Evolutionary conservation across 2,888 invertebrate genomes (phyloP), one percentile per base, ranked within the genome.

Genomic region (Elaeidobius kamerunicus): DNA sequence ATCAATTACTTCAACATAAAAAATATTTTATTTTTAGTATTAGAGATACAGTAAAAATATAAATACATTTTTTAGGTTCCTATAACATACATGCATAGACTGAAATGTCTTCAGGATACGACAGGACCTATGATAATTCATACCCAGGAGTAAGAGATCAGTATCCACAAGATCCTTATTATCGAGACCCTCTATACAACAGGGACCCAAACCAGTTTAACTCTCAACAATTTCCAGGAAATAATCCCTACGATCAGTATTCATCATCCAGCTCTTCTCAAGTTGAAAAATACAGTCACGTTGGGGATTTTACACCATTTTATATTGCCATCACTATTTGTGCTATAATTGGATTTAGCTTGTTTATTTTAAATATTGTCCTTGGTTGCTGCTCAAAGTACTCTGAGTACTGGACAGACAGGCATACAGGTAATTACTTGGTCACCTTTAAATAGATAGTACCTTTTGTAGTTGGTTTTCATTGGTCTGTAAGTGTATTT

Each of bases 371-470:
- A 54, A 92, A 92, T 72, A 75, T 91, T 20, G 78, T 85, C 27
- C 81, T 89, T 68, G 89, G 90, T 67, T 91, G 85, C 70, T 87
- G 91, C 69, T 90, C 91, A 1, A 81, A 82, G 61, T 83, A 91
- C 69, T 84, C 83, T 2, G 75, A 79, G 30, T 92, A 92, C 68
- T 92, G 92, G 92, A 81, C 84, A 61, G 86, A 90, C 67, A 78
- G 84, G 60, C 85, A 89, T 66, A 89, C 88, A 69, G 89, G 87
- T 85, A 64, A 72, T 19, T 23, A 47, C 18, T 34, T 30, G 3
- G 2, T 15, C 17, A n/a, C n/a, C n/a, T n/a, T n/a, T 15, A 16
- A 6, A 23, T 23, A 6, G 4, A 4, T 9, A 23, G 23, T 23
- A 23, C 5, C 4, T 23, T 6, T 23, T 23, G 23, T 23, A 23